Conservation (phyloP, 1,140 invertebrate genomes). For the Drosophila repleta region DNA sequence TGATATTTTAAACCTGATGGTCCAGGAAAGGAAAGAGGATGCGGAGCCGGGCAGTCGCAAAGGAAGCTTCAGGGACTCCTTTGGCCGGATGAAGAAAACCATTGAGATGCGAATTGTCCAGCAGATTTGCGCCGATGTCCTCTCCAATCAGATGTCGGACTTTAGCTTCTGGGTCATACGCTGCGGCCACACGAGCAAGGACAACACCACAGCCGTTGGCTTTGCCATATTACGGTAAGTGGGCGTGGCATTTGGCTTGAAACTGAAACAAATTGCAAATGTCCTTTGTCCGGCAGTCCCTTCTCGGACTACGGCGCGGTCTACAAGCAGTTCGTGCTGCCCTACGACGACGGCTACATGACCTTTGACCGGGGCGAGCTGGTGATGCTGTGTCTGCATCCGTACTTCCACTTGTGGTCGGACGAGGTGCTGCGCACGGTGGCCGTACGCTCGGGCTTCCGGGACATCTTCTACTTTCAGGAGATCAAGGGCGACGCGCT, state of each 20-base stretch:
- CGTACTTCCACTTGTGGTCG: constrained; percentile 61
- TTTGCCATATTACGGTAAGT: constrained; percentile 55
- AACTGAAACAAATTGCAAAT: not conserved
- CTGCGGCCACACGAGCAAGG: constrained; percentile 24
- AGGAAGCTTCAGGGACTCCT: too few species aligned
- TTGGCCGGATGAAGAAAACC: not conserved
- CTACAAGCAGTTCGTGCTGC: constrained; percentile 47
- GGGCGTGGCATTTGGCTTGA: not conserved
- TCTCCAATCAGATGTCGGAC: constrained; percentile 29
- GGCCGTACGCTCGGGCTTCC: constrained; percentile 42
- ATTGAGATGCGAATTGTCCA: not conserved
- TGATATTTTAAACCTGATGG: not conserved
- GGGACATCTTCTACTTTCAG: constrained; percentile 52
- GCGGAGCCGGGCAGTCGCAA: too few species aligned
- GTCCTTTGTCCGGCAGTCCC: constrained; percentile 5
- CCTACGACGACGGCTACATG: constrained; percentile 35
- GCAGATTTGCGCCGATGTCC: constrained; percentile 16
- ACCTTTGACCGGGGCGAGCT: constrained; percentile 56
- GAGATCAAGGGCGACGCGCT: constrained; percentile 13
- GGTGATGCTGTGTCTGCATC: constrained; percentile 55
- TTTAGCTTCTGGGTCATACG: constrained; percentile 46
- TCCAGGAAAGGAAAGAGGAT: too few species aligned
- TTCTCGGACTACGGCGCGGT: constrained; percentile 44
- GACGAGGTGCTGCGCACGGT: constrained; percentile 50
- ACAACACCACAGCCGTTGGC: constrained; percentile 48